Evolutionary conservation across 2,113 vertebrate genomes (phyloP), one percentile per base, ranked within the genome.

Genomic region (Eulacestoma nigropectus): DNA sequence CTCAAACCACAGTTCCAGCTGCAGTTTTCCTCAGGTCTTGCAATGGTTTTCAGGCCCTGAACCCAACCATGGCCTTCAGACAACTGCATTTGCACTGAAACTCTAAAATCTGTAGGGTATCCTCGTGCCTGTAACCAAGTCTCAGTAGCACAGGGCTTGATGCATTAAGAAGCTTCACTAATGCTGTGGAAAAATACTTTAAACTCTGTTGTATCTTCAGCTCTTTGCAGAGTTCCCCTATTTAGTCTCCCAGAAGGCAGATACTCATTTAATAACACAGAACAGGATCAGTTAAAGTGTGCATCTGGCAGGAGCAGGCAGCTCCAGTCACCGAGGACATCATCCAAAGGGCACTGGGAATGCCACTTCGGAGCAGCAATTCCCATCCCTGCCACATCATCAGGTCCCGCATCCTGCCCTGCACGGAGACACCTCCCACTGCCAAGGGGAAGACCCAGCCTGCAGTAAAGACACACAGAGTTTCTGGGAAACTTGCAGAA

Each of bases 341-440:
- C 22, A 53, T 32, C 53, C 68, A 53, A 8, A 6, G 35, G 57
- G 27, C 47, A 9, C 5, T 5, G 17, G 12, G 13, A 62, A 44
- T 26, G 32, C 41, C 39, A 16, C 30, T 35, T 11, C 1, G 14
- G n/a, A 50, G 39, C 52, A 35, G 14, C 30, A 22, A 4, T 1
- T 10, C 1, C 2, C 42, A 21, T 16, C 16, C 7, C 37, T 42
- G 20, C 67, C 41, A 10, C 21, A 6, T 8, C 33, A 7, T 5
- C 7, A 7, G 7, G 11, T 10, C 41, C 7, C 77, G 16, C 35
- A 3, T 3, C 7, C 2, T 11, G 3, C 35, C 39, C 3, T 3
- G 5, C 32, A 11, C 3, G 11, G 44, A 47, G 33, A 22, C 35
- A 62, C 35, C 17, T 2, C 14, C 6, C 11, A 8, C 1, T 13